phyloP scores from a whole-genome alignment of 2,888 invertebrate genomes.

The Troglohyphantes excavatus region DNA sequence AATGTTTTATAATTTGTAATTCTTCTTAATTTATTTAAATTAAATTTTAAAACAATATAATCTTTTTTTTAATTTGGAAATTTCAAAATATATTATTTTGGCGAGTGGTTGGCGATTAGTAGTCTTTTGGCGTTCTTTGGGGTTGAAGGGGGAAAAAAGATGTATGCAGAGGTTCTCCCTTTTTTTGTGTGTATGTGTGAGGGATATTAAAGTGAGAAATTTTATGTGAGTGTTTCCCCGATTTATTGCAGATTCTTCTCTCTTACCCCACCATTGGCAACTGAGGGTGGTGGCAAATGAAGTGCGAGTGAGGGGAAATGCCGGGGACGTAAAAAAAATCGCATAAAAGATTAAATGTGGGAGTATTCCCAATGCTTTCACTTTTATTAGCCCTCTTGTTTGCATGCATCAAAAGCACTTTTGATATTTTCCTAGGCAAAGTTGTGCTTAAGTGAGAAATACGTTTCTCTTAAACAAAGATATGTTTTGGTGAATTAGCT shows the following conservation, averaged over 20 bases:
- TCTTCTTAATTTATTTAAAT: no score
- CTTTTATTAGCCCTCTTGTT: slow-evolving; percentile 5
- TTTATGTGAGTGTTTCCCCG: slow-evolving; percentile 59
- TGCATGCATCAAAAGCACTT: not conserved
- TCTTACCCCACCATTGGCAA: not conserved
- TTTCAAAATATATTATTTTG: no score
- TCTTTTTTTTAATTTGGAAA: no score
- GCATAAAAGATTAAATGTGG: not conserved
- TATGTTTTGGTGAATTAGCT: not conserved
- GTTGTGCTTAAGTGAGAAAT: not conserved
- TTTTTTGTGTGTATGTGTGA: slow-evolving; percentile 21
- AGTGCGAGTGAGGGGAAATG: slow-evolving; percentile 9
- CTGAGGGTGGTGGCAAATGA: slow-evolving; percentile 10
- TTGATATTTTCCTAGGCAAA: not conserved
- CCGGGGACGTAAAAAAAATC: slow-evolving; percentile 2
- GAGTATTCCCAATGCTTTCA: not conserved
- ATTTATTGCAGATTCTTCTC: slow-evolving; percentile 51
- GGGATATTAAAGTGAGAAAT: slow-evolving; percentile 65
- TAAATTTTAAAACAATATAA: no score
- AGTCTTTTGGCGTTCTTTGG: not conserved
- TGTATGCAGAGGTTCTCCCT: no score
- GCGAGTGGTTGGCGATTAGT: no score
- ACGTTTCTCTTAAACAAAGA: not conserved
- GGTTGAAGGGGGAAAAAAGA: not conserved
- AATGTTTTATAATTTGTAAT: no score